Evolutionary conservation across 2,797 vertebrate genomes (phyloP).

Genomic region (Poecilia gillii): DNA sequence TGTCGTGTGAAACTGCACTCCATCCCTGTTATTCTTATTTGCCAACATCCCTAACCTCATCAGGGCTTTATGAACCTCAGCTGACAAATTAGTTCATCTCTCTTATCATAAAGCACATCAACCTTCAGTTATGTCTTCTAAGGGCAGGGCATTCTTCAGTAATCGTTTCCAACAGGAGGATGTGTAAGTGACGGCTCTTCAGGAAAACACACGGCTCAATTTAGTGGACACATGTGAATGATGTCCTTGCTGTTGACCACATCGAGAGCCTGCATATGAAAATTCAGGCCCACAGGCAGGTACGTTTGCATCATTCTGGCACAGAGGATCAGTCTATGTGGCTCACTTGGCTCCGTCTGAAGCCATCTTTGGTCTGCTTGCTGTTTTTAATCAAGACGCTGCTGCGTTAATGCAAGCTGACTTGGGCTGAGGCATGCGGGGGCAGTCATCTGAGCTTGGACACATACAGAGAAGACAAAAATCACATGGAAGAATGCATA

Average conservation of each 20-base stretch:
- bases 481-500: conserved; percentile 13
- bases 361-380: conserved; percentile 60
- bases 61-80: background rate
- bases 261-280: conserved; percentile 34
- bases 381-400: conserved; percentile 66
- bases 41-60: background rate
- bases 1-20: background rate
- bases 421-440: conserved; percentile 53
- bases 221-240: conserved; percentile 30
- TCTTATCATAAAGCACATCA: background rate
- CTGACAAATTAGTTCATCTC: background rate
- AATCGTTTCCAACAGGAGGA: conserved; percentile 14
- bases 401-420: conserved; percentile 81
- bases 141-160: background rate
- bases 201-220: conserved; percentile 38
- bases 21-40: background rate
- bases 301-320: conserved; percentile 70
- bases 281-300: conserved; percentile 44
- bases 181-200: conserved; percentile 15
- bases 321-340: conserved; percentile 50
- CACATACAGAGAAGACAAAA: conserved; percentile 28
- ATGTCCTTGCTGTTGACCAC: conserved; percentile 55
- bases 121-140: background rate
- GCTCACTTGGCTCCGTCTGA: conserved; percentile 62
- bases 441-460: conserved; percentile 34